Base-by-base conservation (phyloP, 2,797 vertebrate genomes). In the Gymnodraco acuticeps region DNA sequence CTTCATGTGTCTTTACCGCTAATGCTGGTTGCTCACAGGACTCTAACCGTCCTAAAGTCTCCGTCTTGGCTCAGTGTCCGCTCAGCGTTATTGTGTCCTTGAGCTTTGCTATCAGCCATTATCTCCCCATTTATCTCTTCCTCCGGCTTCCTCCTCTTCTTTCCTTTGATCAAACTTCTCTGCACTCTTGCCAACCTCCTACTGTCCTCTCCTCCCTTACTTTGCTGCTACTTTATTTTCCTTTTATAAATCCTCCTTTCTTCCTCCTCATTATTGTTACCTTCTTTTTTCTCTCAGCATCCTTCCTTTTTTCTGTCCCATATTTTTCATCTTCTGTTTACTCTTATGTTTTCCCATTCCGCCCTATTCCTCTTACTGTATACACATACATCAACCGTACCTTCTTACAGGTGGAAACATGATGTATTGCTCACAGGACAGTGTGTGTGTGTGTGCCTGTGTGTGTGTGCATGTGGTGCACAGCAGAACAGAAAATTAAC, bases 1-100 rank as follows among this genome's bases (percentile, higher is more conserved):
- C 23, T 43, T 74, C 60, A 43, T 69, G 67, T 73, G 65, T 60
- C 33, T 74, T 70, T 74, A 55, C 50, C 78, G 69, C 60, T 78
- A 63, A 73, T 50, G 52, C 31, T 45, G 46, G 51, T 60, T 72
- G 46, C 80, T 75, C 52, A 31, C 16, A 65, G 68, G 46, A 46
- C 58, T 73, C 65, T 62, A 31, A 64, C 64, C 66, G 51, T 33
- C 10, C 14, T 60, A 20, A 66, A 59, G 54, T 78, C 60, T 65
- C 31, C 47, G 72, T 70, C 62, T 75, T 50, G 58, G 68, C 68
- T 83, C 61, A 53, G 52, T 70, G 68, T 75, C 75, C 63, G 53
- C 71, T 75, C 71, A 58, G 54, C 62, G 64, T 79, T 76, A 84
- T 78, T 83, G 78, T 81, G 82, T 88, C 82, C 83, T 87, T 89